A percentile compares a stretch with the other conserved stretches of the same genome.
phyloP scores from a whole-genome alignment of 2,113 vertebrate species.

The Cryptomyrus ogoouensis region DNA sequence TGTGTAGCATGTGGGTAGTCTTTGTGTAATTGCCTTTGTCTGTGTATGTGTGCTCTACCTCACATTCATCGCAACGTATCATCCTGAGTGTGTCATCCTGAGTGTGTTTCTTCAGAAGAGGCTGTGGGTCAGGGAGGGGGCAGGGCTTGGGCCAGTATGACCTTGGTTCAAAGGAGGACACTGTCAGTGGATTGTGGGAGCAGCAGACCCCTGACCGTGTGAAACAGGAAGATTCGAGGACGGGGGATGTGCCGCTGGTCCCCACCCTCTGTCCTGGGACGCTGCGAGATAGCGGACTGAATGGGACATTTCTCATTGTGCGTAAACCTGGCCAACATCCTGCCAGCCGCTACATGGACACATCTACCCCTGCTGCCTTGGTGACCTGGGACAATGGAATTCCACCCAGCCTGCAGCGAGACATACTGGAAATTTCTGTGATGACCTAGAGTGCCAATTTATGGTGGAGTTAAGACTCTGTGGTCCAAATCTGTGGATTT shows the following conservation, averaged over 20 bases:
- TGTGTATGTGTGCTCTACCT: background rate
- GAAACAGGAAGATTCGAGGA: conserved; percentile 31
- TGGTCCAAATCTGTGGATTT: background rate
- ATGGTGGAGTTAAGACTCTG: background rate
- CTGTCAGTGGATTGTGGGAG: conserved; percentile 30
- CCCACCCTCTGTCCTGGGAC: conserved; percentile 13
- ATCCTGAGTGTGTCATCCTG: background rate
- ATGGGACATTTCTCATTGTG: conserved; percentile 32
- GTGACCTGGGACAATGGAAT: background rate
- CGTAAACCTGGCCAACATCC: background rate
- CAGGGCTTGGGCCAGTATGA: background rate
- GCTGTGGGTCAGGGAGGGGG: background rate
- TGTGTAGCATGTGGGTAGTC: background rate
- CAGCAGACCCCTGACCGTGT: conserved; percentile 25
- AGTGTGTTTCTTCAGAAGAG: background rate
- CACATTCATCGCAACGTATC: background rate
- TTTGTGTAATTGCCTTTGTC: background rate
- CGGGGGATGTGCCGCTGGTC: conserved; percentile 32
- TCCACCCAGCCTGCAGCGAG: background rate
- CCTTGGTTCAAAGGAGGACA: conserved; percentile 25
- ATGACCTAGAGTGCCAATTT: background rate
- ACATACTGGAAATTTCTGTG: background rate
- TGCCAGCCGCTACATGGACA: background rate
- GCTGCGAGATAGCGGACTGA: conserved; percentile 33
- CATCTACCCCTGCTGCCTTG: background rate